phyloP scores from a whole-genome alignment of 1,140 invertebrate species.

The Aculops lycopersici region DNA sequence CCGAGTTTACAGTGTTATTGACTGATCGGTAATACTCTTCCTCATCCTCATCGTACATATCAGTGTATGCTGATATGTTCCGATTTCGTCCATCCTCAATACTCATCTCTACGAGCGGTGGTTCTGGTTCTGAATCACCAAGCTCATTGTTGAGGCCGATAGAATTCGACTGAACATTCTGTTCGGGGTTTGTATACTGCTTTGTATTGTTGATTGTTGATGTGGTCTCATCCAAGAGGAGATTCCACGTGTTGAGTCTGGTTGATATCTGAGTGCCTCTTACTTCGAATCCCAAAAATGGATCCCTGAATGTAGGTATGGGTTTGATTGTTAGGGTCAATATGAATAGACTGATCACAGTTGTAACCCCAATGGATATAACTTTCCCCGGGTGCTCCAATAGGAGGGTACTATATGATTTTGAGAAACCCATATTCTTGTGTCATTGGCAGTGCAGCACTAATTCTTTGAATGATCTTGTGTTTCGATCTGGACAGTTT shows the following conservation, averaged over 20 bases:
- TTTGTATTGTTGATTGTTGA: constrained; percentile 13
- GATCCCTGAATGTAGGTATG: constrained; percentile 4
- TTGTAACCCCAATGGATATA: not conserved
- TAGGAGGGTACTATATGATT: not conserved
- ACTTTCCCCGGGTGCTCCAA: not conserved
- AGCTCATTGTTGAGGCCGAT: not conserved
- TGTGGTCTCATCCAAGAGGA: constrained; percentile 36
- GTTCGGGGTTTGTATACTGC: not conserved
- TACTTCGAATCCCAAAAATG: constrained; percentile 39
- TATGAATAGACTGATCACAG: constrained; percentile 9
- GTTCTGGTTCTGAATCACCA: not conserved
- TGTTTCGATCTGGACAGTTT: too few species aligned
- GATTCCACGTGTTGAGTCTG: constrained; percentile 42
- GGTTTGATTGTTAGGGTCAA: constrained; percentile 13
- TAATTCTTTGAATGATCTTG: too few species aligned
- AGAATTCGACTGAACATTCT: not conserved
- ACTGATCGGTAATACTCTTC: not conserved
- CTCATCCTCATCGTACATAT: not conserved
- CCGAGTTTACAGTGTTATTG: not conserved
- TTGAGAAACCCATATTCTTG: not conserved
- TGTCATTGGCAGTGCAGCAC: too few species aligned
- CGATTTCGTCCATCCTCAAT: not conserved
- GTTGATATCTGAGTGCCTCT: constrained; percentile 42
- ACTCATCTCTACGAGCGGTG: not conserved
- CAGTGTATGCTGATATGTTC: not conserved